Conservation (phyloP, 2,113 vertebrate species). For the Albula goreensis region DNA sequence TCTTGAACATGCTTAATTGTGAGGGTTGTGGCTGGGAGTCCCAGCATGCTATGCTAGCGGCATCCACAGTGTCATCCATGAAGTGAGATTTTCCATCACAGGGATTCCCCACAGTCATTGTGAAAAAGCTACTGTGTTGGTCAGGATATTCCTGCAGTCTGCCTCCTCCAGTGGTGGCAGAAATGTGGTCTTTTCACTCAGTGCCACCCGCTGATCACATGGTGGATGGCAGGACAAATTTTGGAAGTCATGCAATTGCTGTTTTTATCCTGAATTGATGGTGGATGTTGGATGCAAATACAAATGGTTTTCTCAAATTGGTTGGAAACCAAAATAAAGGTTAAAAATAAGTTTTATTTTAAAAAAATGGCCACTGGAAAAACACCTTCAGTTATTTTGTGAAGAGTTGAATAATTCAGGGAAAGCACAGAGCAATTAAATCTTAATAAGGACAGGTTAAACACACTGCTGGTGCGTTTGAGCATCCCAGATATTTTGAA, state of each 20-base stretch:
- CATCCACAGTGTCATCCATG: too few species aligned
- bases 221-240: background rate
- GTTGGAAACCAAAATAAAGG: background rate
- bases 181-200: too few species aligned
- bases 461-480: constrained; percentile 22
- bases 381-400: constrained; percentile 53
- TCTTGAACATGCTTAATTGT: too few species aligned
- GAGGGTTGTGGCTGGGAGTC: too few species aligned
- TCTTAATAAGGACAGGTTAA: constrained; percentile 59
- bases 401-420: constrained; percentile 67
- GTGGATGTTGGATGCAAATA: background rate
- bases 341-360: constrained; percentile 9
- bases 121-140: too few species aligned
- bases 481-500: background rate
- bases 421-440: constrained; percentile 67
- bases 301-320: background rate
- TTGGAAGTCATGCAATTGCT: background rate
- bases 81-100: too few species aligned
- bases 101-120: too few species aligned
- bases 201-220: too few species aligned
- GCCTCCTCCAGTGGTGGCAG: too few species aligned
- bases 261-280: background rate
- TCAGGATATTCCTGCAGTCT: too few species aligned
- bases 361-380: constrained; percentile 51
- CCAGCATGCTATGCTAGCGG: too few species aligned